Conservation (phyloP, 2,797 vertebrate species). For the Stomatorhinus walkeri region DNA sequence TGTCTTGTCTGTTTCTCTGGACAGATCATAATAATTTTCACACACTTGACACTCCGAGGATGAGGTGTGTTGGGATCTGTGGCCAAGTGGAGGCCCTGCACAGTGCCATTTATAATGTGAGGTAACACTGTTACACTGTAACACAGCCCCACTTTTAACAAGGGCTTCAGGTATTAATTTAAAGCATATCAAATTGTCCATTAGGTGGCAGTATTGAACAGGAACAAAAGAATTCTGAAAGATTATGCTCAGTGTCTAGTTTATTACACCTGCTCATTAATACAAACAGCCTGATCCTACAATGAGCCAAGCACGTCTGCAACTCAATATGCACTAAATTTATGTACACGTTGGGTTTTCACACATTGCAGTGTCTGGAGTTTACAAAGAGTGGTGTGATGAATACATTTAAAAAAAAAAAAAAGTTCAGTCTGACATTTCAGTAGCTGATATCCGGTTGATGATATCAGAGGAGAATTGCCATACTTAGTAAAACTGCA, state of each 20-base stretch:
- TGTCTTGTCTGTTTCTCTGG: background rate
- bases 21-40: background rate
- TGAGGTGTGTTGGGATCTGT: background rate
- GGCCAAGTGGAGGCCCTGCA: background rate
- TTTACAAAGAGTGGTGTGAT: background rate
- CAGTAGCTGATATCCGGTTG: background rate
- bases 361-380: background rate
- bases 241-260: background rate
- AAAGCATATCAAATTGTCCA: background rate
- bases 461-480: background rate
- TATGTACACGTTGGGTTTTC: background rate
- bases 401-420: background rate
- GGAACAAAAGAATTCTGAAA: background rate
- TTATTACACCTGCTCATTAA: background rate
- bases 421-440: background rate
- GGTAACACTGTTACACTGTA: background rate
- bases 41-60: background rate
- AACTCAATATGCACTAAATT: background rate
- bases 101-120: background rate
- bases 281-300: background rate
- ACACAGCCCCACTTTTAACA: background rate
- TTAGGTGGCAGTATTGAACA: slow-evolving; percentile 3
- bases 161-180: background rate
- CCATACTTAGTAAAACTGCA: background rate
- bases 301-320: background rate